Evolutionary conservation across 2,113 vertebrate genomes (phyloP).

Genomic region (Meriones unguiculatus): DNA sequence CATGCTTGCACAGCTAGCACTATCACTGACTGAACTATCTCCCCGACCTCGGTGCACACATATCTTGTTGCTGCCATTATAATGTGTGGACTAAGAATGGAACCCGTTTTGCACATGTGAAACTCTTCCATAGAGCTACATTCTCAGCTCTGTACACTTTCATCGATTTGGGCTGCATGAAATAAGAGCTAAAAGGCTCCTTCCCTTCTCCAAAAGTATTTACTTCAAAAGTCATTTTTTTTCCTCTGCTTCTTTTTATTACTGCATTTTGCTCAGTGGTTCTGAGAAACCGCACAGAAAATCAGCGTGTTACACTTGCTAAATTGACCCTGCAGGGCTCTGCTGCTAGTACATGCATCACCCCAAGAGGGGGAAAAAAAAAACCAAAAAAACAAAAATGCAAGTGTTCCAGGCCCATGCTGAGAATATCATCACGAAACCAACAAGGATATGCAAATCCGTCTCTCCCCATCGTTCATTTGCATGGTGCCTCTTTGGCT

Average conservation of each 20-base stretch:
- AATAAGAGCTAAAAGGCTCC: conserved; percentile 62
- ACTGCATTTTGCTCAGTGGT: conserved; percentile 64
- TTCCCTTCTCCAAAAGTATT: conserved; percentile 73
- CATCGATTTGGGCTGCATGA: conserved; percentile 51
- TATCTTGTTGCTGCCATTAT: not conserved
- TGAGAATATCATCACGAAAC: conserved; percentile 81
- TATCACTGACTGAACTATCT: not conserved
- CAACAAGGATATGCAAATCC: conserved; percentile 83
- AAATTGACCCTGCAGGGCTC: conserved; percentile 82
- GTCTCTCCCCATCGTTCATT: conserved; percentile 80
- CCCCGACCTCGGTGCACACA: too few relatives aligned
- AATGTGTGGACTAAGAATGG: not conserved
- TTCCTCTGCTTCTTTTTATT: conserved; percentile 82
- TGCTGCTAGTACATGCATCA: conserved; percentile 67
- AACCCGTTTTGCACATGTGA: not conserved
- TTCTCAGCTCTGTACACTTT: conserved; percentile 5
- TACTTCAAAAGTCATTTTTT: conserved; percentile 84
- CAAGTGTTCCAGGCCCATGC: conserved; percentile 81
- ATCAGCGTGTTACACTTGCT: conserved; percentile 77
- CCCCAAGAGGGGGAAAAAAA: conserved; percentile 75
- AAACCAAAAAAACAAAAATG: conserved; percentile 52
- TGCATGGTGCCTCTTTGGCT: conserved; percentile 81
- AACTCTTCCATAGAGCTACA: not conserved
- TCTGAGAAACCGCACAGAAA: conserved; percentile 83
- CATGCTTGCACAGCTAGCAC: too few relatives aligned